Percentiles rank a stretch among this genome's conserved stretches.
Conservation (phyloP, 2,797 vertebrate species). For the Gymnoscopelus microlampas region DNA sequence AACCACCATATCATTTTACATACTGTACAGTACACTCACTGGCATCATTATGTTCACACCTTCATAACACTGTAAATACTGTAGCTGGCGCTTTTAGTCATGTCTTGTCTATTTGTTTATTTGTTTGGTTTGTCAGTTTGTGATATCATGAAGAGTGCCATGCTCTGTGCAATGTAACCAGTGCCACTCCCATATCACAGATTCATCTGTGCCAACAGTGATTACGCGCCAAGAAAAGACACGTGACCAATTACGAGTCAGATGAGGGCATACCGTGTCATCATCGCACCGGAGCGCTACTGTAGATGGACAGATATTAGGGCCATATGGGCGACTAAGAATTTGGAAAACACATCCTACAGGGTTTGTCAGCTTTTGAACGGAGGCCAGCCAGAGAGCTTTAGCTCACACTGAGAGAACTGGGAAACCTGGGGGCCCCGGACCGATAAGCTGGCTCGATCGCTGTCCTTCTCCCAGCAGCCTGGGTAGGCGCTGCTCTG, state of each 20-base stretch:
- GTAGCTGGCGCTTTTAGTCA: no score
- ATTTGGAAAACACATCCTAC: slow-evolving; percentile 44
- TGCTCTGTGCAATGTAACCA: slow-evolving; percentile 22
- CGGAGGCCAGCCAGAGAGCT: slow-evolving; percentile 42
- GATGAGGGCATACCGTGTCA: slow-evolving; percentile 59
- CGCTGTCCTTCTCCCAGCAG: background rate
- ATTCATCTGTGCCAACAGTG: slow-evolving; percentile 62
- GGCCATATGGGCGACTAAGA: slow-evolving; percentile 65
- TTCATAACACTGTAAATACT: background rate
- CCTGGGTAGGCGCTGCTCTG: slow-evolving; percentile 20
- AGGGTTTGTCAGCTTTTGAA: slow-evolving; percentile 45
- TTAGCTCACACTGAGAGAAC: slow-evolving; percentile 16
- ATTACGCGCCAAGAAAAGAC: slow-evolving; percentile 46
- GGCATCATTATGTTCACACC: background rate
- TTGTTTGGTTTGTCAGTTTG: no score
- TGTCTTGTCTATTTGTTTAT: no score
- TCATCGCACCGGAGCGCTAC: slow-evolving; percentile 41
- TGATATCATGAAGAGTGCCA: slow-evolving; percentile 1
- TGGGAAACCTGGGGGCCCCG: slow-evolving; percentile 5
- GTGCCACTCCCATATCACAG: slow-evolving; percentile 34
- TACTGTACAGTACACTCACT: background rate
- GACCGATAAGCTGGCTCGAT: slow-evolving; percentile 23
- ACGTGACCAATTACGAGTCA: slow-evolving; percentile 67
- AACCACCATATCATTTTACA: background rate
- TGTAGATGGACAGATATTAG: slow-evolving; percentile 41